Conservation (phyloP, 2,113 vertebrate genomes). For the Vireo altiloquus region DNA sequence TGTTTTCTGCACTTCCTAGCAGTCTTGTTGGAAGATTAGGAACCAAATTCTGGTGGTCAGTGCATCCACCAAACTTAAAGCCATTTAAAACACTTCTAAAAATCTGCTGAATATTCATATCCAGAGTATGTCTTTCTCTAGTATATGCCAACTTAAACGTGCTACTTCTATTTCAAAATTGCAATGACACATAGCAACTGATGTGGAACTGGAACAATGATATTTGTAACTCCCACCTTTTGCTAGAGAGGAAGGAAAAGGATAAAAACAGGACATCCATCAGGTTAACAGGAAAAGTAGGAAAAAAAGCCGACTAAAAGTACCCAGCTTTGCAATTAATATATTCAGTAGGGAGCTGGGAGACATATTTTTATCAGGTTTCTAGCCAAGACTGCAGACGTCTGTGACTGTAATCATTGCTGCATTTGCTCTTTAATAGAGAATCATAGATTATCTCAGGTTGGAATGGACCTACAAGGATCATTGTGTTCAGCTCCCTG, state of each 20-base stretch:
- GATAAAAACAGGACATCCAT: constrained; percentile 44
- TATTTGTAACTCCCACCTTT: constrained; percentile 13
- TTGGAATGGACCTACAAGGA: not conserved
- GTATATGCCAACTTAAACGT: not conserved
- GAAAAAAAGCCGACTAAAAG: not conserved
- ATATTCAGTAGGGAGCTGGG: not conserved
- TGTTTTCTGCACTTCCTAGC: not conserved
- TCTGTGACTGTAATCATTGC: not conserved
- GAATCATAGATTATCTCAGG: not conserved
- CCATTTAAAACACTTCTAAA: not conserved
- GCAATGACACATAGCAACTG: not conserved
- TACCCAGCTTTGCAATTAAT: not conserved
- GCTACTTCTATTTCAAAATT: not conserved
- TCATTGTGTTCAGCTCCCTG: not conserved
- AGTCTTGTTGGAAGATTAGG: not conserved
- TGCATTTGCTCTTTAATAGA: not conserved
- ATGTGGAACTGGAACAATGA: not conserved
- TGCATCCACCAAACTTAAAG: not conserved
- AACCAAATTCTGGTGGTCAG: not conserved
- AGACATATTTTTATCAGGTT: not conserved
- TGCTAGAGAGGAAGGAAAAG: constrained; percentile 28
- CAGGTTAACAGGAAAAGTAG: constrained; percentile 10
- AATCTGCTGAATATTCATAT: not conserved
- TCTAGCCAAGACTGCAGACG: not conserved
- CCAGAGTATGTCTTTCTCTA: not conserved